These are phyloP conservation scores for Mallotus villosus DNA, from an alignment of 2,797 vertebrate species.

Conservation along the genomic window DNA sequence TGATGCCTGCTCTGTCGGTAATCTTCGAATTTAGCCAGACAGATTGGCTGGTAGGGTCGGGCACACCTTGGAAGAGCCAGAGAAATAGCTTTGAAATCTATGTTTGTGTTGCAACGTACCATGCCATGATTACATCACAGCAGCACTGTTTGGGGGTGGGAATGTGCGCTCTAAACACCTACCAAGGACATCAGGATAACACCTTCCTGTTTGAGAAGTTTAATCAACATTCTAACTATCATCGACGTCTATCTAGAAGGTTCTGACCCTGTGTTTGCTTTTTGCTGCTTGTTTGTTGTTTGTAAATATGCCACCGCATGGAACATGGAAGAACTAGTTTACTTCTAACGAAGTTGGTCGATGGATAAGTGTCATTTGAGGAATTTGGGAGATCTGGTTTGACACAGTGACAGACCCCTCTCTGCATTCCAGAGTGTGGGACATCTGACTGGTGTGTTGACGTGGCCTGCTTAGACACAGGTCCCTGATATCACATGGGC, in stretches of 20 bases:
- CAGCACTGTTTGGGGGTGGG: constrained; percentile 42
- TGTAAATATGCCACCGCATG: constrained; percentile 3
- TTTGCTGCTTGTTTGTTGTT: constrained; percentile 13
- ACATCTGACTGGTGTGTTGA: constrained; percentile 33
- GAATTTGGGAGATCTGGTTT: constrained; percentile 53
- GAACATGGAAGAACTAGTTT: background rate
- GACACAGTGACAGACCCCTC: constrained; percentile 23
- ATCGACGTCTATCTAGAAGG: background rate
- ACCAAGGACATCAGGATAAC: constrained; percentile 52
- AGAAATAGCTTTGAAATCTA: constrained; percentile 47
- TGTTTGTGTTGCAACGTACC: constrained; percentile 63
- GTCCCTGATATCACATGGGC: constrained; percentile 20
- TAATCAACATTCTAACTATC: constrained; percentile 11
- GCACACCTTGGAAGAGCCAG: constrained; percentile 24
- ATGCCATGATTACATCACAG: constrained; percentile 59
- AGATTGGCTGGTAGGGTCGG: constrained; percentile 16
- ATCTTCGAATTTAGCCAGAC: constrained; percentile 28
- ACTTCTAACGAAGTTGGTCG: constrained; percentile 24
- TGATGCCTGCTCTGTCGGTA: constrained; percentile 28
- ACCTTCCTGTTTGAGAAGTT: constrained; percentile 23
- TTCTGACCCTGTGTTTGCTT: constrained; percentile 5
- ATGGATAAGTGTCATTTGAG: constrained; percentile 37
- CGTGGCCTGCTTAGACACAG: constrained; percentile 18
- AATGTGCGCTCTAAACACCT: constrained; percentile 37
- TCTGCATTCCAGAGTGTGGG: constrained; percentile 48